These are phyloP conservation scores for Xylophagus ater DNA, from an alignment of 2,888 invertebrate species.

Conservation along the genomic window DNA sequence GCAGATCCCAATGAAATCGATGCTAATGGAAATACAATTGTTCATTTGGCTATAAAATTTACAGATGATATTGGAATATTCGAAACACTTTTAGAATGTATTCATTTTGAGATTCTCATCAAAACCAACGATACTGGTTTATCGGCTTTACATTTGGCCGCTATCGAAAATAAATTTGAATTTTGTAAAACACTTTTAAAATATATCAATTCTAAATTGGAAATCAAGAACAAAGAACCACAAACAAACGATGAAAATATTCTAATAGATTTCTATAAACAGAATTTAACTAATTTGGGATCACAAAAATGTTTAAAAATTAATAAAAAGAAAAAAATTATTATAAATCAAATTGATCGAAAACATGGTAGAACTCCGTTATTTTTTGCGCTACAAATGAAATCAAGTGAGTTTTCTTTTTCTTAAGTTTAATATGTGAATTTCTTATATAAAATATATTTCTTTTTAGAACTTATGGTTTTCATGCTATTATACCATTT, in stretches of 20 bases:
- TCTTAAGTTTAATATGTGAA: constrained; percentile 27
- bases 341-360: constrained; percentile 29
- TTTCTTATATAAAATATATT: constrained; percentile 30
- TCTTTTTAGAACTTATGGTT: constrained; percentile 10
- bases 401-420: constrained; percentile 22
- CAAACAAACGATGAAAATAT: constrained; percentile 13
- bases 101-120: constrained; percentile 26
- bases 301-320: not conserved
- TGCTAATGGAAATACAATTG: constrained; percentile 27
- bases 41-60: constrained; percentile 31
- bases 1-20: constrained; percentile 25
- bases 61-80: constrained; percentile 22
- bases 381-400: constrained; percentile 29
- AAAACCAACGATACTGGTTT: constrained; percentile 31
- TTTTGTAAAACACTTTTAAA: constrained; percentile 28
- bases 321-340: constrained; percentile 19
- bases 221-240: constrained; percentile 5
- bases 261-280: constrained; percentile 1
- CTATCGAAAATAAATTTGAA: constrained; percentile 27
- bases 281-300: not conserved
- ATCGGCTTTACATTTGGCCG: constrained; percentile 30
- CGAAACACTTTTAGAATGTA: constrained; percentile 21
- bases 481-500: constrained; percentile 16
- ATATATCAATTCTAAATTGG: constrained; percentile 23
- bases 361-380: constrained; percentile 29